Conservation (phyloP, 2,888 invertebrate species). For the Melanophora roralis region DNA sequence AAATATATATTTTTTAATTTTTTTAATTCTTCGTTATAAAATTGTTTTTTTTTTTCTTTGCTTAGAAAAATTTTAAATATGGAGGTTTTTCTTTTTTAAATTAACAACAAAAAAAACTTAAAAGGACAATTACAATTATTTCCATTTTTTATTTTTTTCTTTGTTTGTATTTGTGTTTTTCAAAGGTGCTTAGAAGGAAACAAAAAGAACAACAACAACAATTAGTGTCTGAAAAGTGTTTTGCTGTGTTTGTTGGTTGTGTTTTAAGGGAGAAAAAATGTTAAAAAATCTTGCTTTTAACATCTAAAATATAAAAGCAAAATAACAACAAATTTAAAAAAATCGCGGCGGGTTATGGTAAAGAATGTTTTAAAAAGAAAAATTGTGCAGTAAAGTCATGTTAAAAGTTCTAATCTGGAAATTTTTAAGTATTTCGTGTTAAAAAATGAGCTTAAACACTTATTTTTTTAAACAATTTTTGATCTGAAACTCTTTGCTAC, state of each 20-base stretch:
- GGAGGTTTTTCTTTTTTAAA: neutral
- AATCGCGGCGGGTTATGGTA: conserved; percentile 29
- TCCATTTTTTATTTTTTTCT: neutral
- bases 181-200: conserved; percentile 8
- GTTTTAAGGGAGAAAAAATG: neutral
- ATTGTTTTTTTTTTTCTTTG: conserved; percentile 51
- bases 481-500: too few relatives aligned
- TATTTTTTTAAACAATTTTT: too few relatives aligned
- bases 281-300: neutral
- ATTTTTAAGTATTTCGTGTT: too few relatives aligned
- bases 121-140: conserved; percentile 35
- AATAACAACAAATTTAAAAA: neutral
- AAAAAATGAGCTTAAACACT: too few relatives aligned
- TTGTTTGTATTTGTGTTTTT: neutral
- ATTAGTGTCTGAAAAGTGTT: neutral
- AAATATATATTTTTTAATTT: too few relatives aligned
- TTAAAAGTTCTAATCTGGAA: neutral
- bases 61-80: neutral
- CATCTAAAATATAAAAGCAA: neutral
- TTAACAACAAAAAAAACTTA: conserved; percentile 43
- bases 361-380: conserved; percentile 13
- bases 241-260: neutral
- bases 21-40: conserved; percentile 56
- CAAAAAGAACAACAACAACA: neutral
- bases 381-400: neutral